Evolutionary conservation across 2,797 vertebrate species (phyloP), one percentile per base, ranked within the genome.

Genomic region (Salarias fasciatus): DNA sequence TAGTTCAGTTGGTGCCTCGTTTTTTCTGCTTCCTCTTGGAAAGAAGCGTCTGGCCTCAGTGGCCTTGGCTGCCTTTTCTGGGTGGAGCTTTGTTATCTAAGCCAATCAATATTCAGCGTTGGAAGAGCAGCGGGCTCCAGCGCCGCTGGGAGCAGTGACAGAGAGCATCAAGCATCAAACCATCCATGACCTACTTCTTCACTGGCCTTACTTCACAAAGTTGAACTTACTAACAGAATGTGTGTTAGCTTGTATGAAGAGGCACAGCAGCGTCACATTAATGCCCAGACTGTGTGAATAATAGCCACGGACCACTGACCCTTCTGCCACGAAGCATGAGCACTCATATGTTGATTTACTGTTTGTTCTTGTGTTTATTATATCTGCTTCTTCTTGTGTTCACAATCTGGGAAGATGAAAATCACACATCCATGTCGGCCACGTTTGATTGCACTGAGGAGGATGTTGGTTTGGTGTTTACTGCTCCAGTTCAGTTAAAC

Each of bases 171-270:
- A 83, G 72, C 75, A 65, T 74, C 52, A 57, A 74, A 86, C 78
- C 55, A 70, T 72, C 62, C 48, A 13, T 84, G 83, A 87, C 85
- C 85, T 71, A 85, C 59, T 84, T 90, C 63, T 72, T 18, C 66
- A 28, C 28, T 53, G 61, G 63, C 56, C 62, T 43, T 3, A 11
- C 33, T 51, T 49, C 69, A 28, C 28, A 49, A 67, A 45, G 63
- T 60, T 62, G 36, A 56, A 55, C 48, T 35, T 13, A 11, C 31
- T 42, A 24, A 24, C 11, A 36, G 33, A 15, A 30, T 3, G 42
- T 40, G 24, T 24, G 18, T 24, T 24, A 24, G 18, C 18, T 24
- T 3, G 18, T 24, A 18, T 24, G 18, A 24, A 24, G 18, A 24
- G 18, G 24, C 18, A 24, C 18, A 3, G 3, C 18, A 24, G 18